Conservation (phyloP, 2,113 vertebrate genomes). For the Cephalopterus ornatus region DNA sequence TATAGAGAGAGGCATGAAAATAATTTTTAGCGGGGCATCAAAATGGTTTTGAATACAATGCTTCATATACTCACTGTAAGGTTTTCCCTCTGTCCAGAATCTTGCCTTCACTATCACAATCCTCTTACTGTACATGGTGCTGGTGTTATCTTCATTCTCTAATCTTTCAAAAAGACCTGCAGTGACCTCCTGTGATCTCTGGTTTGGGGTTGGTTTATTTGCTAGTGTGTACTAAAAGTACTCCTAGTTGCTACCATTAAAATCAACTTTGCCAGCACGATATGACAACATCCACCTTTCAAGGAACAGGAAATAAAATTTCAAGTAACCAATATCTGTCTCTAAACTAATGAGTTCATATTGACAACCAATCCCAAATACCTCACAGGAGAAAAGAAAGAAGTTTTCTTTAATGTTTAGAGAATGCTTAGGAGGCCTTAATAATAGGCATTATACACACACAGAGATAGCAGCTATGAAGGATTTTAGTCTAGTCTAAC, state of each 20-base stretch:
- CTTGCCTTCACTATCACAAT: background rate
- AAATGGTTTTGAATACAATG: background rate
- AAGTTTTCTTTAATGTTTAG: background rate
- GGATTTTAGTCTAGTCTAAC: background rate
- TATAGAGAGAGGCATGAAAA: background rate
- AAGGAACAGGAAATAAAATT: background rate
- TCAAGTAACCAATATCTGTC: background rate
- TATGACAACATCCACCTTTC: background rate
- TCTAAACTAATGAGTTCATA: background rate
- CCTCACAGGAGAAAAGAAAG: background rate
- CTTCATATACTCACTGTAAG: background rate
- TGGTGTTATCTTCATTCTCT: background rate
- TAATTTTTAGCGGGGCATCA: background rate
- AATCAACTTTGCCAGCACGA: background rate
- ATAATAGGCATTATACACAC: fast-evolving
- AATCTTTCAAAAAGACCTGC: background rate
- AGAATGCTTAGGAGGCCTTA: background rate
- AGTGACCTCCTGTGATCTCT: background rate
- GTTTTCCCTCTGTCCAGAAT: background rate
- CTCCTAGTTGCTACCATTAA: background rate
- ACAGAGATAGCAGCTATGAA: background rate
- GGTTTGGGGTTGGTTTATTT: background rate
- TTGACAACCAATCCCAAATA: background rate
- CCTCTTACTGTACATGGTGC: background rate
- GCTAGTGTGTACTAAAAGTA: background rate